Conservation (phyloP, 2,797 vertebrate species). For the Myotis findleyi region DNA sequence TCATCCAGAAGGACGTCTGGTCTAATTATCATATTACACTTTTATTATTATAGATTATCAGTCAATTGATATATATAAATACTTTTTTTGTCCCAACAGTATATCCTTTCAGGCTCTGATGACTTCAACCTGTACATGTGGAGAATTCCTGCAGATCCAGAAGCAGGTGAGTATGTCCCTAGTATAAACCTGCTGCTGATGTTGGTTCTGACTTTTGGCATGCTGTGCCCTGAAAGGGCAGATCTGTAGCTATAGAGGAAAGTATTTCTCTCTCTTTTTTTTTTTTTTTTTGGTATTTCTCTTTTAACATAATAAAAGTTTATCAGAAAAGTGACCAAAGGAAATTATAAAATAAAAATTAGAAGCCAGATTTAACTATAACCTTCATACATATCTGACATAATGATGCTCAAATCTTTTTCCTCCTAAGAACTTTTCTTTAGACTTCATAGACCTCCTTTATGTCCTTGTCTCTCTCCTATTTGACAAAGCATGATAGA, state of each 20-base stretch:
- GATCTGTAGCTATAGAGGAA: neutral
- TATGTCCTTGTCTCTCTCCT: constrained; percentile 16
- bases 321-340: constrained; percentile 34
- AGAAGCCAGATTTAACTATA: constrained; percentile 50
- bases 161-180: constrained; percentile 91
- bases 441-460: neutral
- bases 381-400: neutral
- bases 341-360: constrained; percentile 61
- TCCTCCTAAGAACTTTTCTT: neutral
- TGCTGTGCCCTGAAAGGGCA: neutral
- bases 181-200: neutral
- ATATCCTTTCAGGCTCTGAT: constrained; percentile 98
- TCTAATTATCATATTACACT: no score
- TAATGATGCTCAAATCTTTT: constrained; percentile 32
- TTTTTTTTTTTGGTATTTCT: neutral
- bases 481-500: constrained; percentile 9
- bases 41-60: no score
- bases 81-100: constrained; percentile 89
- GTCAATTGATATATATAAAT: no score
- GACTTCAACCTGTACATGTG: constrained; percentile 99
- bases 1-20: no score
- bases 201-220: neutral
- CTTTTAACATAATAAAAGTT: constrained; percentile 33
- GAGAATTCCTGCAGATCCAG: constrained; percentile 97
- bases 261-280: neutral